These are phyloP conservation scores for Aurelia aurita complex sp. Pacific DNA, from an alignment of 30 jellyfish, hydroid and myxozoan species.

Conservation along the genomic window DNA sequence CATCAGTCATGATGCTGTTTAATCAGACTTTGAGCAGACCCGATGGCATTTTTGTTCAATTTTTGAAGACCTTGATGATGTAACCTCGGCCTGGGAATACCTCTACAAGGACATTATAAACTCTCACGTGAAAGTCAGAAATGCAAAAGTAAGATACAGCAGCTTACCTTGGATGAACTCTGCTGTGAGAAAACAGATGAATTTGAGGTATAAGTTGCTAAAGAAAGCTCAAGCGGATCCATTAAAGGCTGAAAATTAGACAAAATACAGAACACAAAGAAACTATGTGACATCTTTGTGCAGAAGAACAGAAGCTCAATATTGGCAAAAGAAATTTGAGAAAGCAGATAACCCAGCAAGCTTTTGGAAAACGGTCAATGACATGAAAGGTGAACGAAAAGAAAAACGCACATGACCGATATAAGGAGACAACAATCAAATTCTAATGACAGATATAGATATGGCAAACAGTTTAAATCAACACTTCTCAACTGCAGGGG, in stretches of 20 bases:
- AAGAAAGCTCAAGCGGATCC: slow-evolving; percentile 36
- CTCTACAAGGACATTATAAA: slow-evolving; percentile 28
- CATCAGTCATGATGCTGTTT: slow-evolving; percentile 19
- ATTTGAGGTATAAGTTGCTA: slow-evolving; percentile 24
- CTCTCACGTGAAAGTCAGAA: slow-evolving; percentile 21
- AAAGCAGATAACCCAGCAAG: slow-evolving; percentile 42
- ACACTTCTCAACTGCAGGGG: slow-evolving; percentile 34
- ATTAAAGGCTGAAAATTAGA: slow-evolving; percentile 41
- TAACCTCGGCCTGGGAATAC: slow-evolving; percentile 55
- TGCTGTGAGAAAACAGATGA: slow-evolving; percentile 30
- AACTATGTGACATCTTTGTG: slow-evolving; percentile 9
- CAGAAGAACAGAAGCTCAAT: no score
- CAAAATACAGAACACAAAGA: slow-evolving; percentile 42
- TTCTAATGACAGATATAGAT: slow-evolving; percentile 1
- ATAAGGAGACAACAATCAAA: slow-evolving; percentile 16
- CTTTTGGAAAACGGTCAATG: slow-evolving; percentile 50
- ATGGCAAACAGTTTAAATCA: slow-evolving; percentile 41
- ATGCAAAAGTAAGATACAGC: slow-evolving; percentile 28
- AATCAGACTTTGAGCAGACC: slow-evolving; percentile 24
- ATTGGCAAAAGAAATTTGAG: slow-evolving; percentile 35
- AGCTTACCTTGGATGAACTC: no score
- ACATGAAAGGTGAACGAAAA: slow-evolving; percentile 28
- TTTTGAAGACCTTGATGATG: slow-evolving; percentile 44
- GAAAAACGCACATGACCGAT: slow-evolving; percentile 33
- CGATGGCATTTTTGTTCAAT: slow-evolving; percentile 53